Conservation (phyloP, 2,888 invertebrate species). For the Heliothis peltigera region DNA sequence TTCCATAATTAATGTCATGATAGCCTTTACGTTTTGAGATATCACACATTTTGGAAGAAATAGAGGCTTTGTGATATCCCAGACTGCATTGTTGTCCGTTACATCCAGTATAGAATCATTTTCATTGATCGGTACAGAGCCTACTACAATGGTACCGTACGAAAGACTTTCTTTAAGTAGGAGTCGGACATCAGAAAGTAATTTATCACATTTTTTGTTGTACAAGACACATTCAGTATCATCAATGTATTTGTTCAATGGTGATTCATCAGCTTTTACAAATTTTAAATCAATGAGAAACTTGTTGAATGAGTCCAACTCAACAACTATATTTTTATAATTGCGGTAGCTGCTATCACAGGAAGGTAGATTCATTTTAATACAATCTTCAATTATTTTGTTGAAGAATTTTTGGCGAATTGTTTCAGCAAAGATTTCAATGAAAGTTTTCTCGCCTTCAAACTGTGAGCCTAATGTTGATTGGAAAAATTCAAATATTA, state of each 20-base stretch:
- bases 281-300: constrained; percentile 86
- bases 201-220: constrained; percentile 85
- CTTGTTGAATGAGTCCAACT: constrained; percentile 84
- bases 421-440: constrained; percentile 81
- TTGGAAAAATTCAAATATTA: constrained; percentile 85
- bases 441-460: constrained; percentile 80
- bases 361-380: constrained; percentile 81
- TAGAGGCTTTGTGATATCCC: constrained; percentile 80
- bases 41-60: constrained; percentile 84
- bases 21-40: constrained; percentile 81
- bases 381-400: constrained; percentile 85
- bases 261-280: constrained; percentile 78
- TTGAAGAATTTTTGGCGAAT: constrained; percentile 81
- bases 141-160: constrained; percentile 77
- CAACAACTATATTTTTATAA: constrained; percentile 82
- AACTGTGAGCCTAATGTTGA: constrained; percentile 83
- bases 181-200: constrained; percentile 78
- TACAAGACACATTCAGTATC: constrained; percentile 85
- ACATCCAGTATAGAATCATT: constrained; percentile 76
- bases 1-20: constrained; percentile 79
- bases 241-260: constrained; percentile 82
- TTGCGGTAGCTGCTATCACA: constrained; percentile 81
- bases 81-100: constrained; percentile 69
- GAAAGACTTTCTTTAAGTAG: constrained; percentile 80
- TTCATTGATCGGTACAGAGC: constrained; percentile 61